These are phyloP conservation scores for Picathartes gymnocephalus DNA, from an alignment of 2,113 vertebrate genomes.

Conservation along the genomic window DNA sequence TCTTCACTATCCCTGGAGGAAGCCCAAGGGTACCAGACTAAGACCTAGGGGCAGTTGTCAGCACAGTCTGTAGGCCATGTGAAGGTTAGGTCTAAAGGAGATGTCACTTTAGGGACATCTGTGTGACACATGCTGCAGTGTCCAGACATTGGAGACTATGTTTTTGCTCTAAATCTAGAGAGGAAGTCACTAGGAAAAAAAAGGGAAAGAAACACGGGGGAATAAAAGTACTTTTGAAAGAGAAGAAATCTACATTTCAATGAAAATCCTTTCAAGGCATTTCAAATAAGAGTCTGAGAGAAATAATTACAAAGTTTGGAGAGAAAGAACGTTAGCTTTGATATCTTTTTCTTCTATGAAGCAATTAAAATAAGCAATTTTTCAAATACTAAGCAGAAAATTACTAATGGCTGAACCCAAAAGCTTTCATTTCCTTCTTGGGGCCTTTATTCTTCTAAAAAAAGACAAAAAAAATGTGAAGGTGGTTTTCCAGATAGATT, in stretches of 20 bases:
- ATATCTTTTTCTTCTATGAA: conserved; percentile 73
- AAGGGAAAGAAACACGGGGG: neutral
- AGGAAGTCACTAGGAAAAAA: conserved; percentile 29
- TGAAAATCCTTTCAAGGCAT: conserved; percentile 67
- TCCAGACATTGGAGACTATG: conserved; percentile 30
- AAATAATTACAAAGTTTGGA: conserved; percentile 74
- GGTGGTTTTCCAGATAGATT: conserved; percentile 69
- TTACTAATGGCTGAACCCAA: conserved; percentile 67
- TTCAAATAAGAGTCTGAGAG: conserved; percentile 67
- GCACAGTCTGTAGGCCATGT: neutral
- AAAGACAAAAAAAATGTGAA: conserved; percentile 62
- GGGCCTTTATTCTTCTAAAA: conserved; percentile 64
- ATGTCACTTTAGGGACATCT: neutral
- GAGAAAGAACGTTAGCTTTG: conserved; percentile 70
- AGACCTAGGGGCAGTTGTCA: neutral
- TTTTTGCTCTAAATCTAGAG: conserved; percentile 5
- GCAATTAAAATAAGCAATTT: conserved; percentile 69
- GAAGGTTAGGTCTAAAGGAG: conserved; percentile 5
- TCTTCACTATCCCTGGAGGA: neutral
- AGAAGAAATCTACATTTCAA: conserved; percentile 64
- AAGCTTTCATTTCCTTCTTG: conserved; percentile 69
- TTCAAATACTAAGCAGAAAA: conserved; percentile 70
- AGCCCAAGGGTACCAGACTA: neutral
- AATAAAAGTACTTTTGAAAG: conserved; percentile 65
- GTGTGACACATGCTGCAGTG: neutral